These are phyloP conservation scores for Morpho deidamia DNA, from an alignment of 2,888 invertebrate genomes.

Conservation along the genomic window DNA sequence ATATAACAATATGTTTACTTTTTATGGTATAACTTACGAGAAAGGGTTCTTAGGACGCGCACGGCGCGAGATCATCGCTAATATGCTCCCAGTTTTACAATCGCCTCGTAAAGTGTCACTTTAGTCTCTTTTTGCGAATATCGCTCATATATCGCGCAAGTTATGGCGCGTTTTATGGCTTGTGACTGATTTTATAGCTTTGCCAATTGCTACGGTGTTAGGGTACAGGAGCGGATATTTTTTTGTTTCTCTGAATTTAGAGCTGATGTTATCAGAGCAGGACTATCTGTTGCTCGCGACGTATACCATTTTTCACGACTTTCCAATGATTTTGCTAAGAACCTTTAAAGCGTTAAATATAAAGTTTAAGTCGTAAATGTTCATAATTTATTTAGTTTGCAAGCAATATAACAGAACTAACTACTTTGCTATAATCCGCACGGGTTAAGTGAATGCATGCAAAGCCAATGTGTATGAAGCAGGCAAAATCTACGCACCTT, in stretches of 20 bases:
- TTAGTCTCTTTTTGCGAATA: slow-evolving; percentile 46
- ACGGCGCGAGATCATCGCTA: slow-evolving; percentile 39
- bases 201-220: slow-evolving; percentile 47
- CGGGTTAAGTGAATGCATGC: too few species aligned
- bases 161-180: slow-evolving; percentile 65
- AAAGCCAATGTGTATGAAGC: too few species aligned
- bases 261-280: background rate
- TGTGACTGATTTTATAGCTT: slow-evolving; percentile 72
- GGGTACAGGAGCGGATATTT: slow-evolving; percentile 34
- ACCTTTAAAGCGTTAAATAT: too few species aligned
- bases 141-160: slow-evolving; percentile 62
- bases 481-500: too few species aligned
- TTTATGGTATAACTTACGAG: slow-evolving; percentile 45
- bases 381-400: too few species aligned
- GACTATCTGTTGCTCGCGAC: too few species aligned
- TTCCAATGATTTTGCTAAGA: too few species aligned
- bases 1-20: slow-evolving; percentile 14
- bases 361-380: too few species aligned
- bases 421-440: too few species aligned
- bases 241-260: slow-evolving; percentile 26
- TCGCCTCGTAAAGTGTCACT: slow-evolving; percentile 56
- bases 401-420: too few species aligned
- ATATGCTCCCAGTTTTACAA: slow-evolving; percentile 66
- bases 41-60: slow-evolving; percentile 44
- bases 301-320: too few species aligned